Evolutionary conservation across 2,888 invertebrate species (phyloP).

Genomic region (Calliphora vomitoria): DNA sequence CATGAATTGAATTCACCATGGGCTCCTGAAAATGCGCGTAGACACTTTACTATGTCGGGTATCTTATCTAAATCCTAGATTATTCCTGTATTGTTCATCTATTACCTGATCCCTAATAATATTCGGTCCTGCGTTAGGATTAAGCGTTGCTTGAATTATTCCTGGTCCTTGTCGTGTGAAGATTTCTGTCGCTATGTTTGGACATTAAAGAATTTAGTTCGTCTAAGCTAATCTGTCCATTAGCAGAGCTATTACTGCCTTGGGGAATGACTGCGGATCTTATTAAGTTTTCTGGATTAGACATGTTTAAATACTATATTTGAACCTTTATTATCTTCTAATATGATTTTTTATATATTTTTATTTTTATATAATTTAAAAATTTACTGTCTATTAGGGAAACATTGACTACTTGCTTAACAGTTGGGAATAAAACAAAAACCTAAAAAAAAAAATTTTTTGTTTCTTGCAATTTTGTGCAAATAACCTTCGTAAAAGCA

Average conservation of each 20-base stretch:
- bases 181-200: constrained; percentile 27
- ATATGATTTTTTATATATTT: constrained; percentile 2
- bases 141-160: constrained; percentile 5
- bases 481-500: too few species aligned
- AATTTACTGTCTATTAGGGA: too few species aligned
- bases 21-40: constrained; percentile 57
- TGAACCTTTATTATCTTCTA: too few species aligned
- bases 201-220: constrained; percentile 3
- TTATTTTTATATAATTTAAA: too few species aligned
- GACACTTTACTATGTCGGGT: constrained; percentile 42
- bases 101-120: constrained; percentile 14
- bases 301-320: background rate
- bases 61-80: constrained; percentile 54
- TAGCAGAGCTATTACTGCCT: constrained; percentile 4
- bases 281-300: constrained; percentile 25
- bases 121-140: constrained; percentile 31
- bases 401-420: too few species aligned
- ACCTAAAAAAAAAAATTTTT: too few species aligned
- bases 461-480: too few species aligned
- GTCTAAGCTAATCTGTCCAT: constrained; percentile 17
- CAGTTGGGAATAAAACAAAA: too few species aligned
- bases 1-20: constrained; percentile 54
- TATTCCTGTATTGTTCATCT: background rate
- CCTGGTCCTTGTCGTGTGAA: constrained; percentile 19
- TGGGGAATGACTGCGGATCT: constrained; percentile 28